phyloP scores from a whole-genome alignment of 2,888 invertebrate genomes.

The Rhogogaster chlorosoma region DNA sequence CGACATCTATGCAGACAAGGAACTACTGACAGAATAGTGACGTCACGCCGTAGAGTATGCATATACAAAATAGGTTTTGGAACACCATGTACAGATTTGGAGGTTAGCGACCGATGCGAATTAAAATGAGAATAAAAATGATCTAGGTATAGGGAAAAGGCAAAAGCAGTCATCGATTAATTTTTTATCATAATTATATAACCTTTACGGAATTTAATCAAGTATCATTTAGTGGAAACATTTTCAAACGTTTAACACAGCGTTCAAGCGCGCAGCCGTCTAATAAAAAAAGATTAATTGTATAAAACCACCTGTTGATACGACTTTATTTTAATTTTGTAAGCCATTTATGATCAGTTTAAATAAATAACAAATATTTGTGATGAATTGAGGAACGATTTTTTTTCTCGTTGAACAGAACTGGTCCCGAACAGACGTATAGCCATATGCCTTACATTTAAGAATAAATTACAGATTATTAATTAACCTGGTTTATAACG shows the following conservation, averaged over 20 bases:
- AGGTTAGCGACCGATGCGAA: neutral
- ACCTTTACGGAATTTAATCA: neutral
- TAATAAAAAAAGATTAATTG: neutral
- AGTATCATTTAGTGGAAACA: neutral
- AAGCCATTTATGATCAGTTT: neutral
- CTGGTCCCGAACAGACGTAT: neutral
- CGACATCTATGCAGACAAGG: too few species aligned
- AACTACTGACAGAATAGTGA: too few species aligned
- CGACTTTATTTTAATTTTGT: constrained; percentile 5
- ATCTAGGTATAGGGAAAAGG: neutral
- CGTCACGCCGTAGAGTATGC: neutral
- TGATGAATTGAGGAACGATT: neutral
- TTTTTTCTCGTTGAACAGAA: neutral
- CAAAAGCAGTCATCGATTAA: neutral
- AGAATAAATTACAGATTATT: neutral
- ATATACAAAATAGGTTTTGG: neutral
- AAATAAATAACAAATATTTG: constrained; percentile 10
- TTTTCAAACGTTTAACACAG: neutral
- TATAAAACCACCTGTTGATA: constrained; percentile 29
- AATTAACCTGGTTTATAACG: too few species aligned
- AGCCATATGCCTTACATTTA: neutral
- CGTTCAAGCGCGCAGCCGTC: constrained; percentile 5
- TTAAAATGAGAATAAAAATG: neutral
- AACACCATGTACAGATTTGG: neutral
- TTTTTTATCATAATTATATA: neutral